Percentiles rank a stretch among this genome's conserved stretches.
Conservation (phyloP, 2,113 vertebrate species). For the Austrofundulus limnaeus region DNA sequence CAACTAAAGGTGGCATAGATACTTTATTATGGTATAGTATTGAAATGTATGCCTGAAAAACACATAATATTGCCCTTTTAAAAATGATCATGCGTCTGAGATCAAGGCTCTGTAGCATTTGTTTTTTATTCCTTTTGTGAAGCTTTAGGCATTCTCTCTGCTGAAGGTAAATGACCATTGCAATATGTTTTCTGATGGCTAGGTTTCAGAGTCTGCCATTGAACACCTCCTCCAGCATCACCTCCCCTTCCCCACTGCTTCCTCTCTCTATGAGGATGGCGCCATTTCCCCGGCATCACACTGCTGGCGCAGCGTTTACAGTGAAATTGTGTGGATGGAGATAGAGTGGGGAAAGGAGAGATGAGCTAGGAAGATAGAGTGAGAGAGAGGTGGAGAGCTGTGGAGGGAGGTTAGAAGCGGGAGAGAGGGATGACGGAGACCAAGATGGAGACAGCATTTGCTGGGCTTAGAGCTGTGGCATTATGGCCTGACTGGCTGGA, state of each 20-base stretch:
- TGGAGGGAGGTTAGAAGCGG: too few species aligned
- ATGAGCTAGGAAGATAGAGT: constrained; percentile 59
- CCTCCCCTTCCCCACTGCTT: constrained; percentile 51
- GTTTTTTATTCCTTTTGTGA: constrained; percentile 32
- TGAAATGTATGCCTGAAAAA: too few species aligned
- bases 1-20: too few species aligned
- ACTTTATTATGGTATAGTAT: too few species aligned
- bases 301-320: constrained; percentile 66
- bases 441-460: constrained; percentile 67
- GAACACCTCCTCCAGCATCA: constrained; percentile 37
- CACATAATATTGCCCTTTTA: too few species aligned
- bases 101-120: constrained; percentile 32
- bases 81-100: constrained; percentile 28
- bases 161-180: constrained; percentile 46
- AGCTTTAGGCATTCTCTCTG: constrained; percentile 47
- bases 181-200: constrained; percentile 60
- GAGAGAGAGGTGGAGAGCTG: constrained; percentile 38
- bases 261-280: constrained; percentile 56
- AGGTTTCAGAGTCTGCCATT: constrained; percentile 58
- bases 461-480: constrained; percentile 62
- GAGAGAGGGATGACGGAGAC: constrained; percentile 55
- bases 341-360: constrained; percentile 53
- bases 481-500: constrained; percentile 40
- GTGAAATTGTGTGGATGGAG: constrained; percentile 57
- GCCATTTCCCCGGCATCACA: constrained; percentile 60